Percentiles rank a stretch among this genome's conserved stretches.
Evolutionary conservation across 2,113 vertebrate species (phyloP).

Genomic region (Proteles cristata): DNA sequence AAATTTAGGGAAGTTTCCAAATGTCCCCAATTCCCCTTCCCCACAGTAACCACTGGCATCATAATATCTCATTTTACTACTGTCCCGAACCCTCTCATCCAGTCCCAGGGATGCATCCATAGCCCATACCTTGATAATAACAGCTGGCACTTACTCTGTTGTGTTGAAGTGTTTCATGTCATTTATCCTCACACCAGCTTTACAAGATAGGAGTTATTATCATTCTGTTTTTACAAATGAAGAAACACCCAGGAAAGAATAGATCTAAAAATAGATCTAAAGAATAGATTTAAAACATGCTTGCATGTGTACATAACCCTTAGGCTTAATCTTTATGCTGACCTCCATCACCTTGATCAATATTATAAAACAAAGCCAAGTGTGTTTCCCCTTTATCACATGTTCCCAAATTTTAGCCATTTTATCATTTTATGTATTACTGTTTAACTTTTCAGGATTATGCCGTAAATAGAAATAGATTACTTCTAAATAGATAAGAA

Average conservation of each 20-base stretch:
- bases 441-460: neutral
- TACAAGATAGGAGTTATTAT: neutral
- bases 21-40: neutral
- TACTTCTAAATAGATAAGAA: neutral
- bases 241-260: neutral
- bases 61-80: neutral
- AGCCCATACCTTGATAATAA: neutral
- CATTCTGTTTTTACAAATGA: neutral
- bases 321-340: neutral
- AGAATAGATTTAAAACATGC: neutral
- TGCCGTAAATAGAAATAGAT: neutral
- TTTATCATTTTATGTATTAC: neutral
- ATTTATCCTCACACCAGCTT: constrained; percentile 15
- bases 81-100: neutral
- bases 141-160: neutral
- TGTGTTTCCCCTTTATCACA: neutral
- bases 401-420: neutral
- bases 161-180: neutral
- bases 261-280: neutral
- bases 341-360: neutral
- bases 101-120: neutral
- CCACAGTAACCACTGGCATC: neutral
- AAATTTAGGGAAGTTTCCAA: constrained; percentile 24
- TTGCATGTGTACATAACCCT: neutral
- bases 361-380: neutral